Base-by-base conservation (phyloP, 2,113 vertebrate genomes). In the Sporophila hypoxantha region DNA sequence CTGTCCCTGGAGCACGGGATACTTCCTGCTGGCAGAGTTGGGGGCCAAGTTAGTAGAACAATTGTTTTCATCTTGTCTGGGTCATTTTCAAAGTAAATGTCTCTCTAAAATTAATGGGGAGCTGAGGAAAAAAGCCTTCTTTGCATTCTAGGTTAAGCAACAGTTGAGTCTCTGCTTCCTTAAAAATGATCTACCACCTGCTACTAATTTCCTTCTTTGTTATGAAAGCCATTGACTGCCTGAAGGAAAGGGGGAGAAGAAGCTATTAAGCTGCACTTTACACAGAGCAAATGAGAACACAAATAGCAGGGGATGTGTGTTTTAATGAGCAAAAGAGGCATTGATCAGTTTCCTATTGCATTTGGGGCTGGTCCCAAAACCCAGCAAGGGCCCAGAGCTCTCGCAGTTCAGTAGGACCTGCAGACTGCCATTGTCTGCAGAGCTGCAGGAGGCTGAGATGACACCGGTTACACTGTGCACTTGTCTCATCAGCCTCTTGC, bases 101-200 rank as follows among this genome's bases (percentile, higher is more conserved):
- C 34, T 69, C 42, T 44, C 26, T 87, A 76, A 93, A 93, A 93
- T 86, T 79, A 88, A 82, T 19, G 47, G 70, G 25, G 39, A 91
- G 69, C 16, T 34, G 42, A 30, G 30, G 8, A 5, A 17, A 29
- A 85, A 75, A 59, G 21, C 22, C 22, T 75, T 71, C 66, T 78
- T 84, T 69, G 52, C 77, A 76, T 86, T 91, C 47, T 79, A 84
- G 37, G 42, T 92, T 94, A 89, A 91, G 80, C 70, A 86, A 88
- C 50, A 86, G 89, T 92, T 91, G 78, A 89, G 77, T 74, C 59
- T 83, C 67, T 52, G 50, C 67, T 88, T 91, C 89, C 83, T 93
- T 92, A 94, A 93, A 94, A 95, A 88, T 64, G 16, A 64, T 66
- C 90, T 82, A 87, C 92, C 90, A 95, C 94, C 92, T 95, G 94